Base-by-base conservation (phyloP, 2,888 invertebrate genomes). In the Meteorus colon region DNA sequence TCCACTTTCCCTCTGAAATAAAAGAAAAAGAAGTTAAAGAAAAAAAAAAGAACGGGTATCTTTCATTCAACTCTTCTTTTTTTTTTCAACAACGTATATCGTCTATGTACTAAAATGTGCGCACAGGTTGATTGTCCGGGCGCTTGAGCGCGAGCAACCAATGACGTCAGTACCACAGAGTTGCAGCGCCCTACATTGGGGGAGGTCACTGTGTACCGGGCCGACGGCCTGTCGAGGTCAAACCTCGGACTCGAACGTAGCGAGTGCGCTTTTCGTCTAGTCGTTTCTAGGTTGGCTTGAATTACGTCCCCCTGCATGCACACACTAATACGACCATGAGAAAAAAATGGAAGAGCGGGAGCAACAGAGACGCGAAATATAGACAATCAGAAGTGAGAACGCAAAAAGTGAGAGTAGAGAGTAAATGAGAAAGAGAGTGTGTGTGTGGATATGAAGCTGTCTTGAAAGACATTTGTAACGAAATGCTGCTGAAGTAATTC, bases 201-300 rank as follows among this genome's bases (percentile, higher is more conserved):
- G 88, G 89, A 89, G 89, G 89, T 89, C 89, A 89, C 87, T 86
- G 86, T 86, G 86, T 85, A 85, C 87, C 88, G 84, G 88, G 89
- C 89, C 89, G 89, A 89, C 86, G 89, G 87, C 89, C 89, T 86
- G 85, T 79, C 89, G 89, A 89, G 89, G 89, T 89, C 89, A 86
- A 87, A 88, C 88, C 89, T 88, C 85, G 83, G 84, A 83, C 85
- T 84, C 78, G 80, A 79, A 79, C 78, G 80, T 77, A 77, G 71
- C 78, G 74, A 77, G 82, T 82, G 80, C 82, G 83, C 83, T 85
- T 85, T 86, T 86, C 85, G 86, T 86, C 86, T 86, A 86, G 86
- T 81, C 82, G 83, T 86, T 86, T 86, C 86, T 86, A 86, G 86
- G 86, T 85, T 84, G 82, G 81, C 79, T 83, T 83, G 79, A 82